These are phyloP conservation scores for Pseudachorutes palmiensis DNA, from an alignment of 1,140 invertebrate genomes.

Conservation along the genomic window DNA sequence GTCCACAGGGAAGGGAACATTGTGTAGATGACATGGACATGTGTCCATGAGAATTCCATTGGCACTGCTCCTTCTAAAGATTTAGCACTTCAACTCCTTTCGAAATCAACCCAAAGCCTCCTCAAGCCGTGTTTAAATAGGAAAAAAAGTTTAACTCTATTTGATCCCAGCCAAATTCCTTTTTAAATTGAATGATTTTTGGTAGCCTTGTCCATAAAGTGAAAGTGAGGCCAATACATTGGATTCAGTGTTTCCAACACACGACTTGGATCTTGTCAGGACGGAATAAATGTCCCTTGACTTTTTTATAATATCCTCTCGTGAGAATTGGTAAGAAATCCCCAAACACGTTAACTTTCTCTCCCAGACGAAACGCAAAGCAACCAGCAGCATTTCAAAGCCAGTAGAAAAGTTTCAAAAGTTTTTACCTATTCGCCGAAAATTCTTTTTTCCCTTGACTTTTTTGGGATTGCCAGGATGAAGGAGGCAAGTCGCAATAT, in stretches of 20 bases:
- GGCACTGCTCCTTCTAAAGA: too few relatives aligned
- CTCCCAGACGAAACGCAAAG: too few relatives aligned
- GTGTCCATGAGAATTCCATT: too few relatives aligned
- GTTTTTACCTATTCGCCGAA: neutral
- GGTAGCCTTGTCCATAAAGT: neutral
- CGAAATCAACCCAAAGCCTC: too few relatives aligned
- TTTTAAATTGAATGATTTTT: slow-evolving; percentile 1
- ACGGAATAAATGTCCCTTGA: neutral
- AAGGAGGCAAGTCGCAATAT: neutral
- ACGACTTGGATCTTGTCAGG: neutral
- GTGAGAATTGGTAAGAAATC: neutral
- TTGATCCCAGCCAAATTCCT: neutral
- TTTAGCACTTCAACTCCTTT: too few relatives aligned
- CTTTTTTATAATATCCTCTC: neutral
- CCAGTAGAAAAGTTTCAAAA: neutral
- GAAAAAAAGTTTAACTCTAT: too few relatives aligned
- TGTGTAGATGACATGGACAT: too few relatives aligned
- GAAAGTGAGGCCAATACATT: neutral
- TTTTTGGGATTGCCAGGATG: neutral
- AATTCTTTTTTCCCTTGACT: neutral
- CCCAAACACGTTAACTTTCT: neutral
- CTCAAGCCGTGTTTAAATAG: too few relatives aligned
- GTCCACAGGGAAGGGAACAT: too few relatives aligned
- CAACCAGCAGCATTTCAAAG: neutral
- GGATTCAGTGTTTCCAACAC: neutral